Percentiles rank a stretch among this genome's conserved stretches.
These are phyloP conservation scores for Erythrolamprus reginae DNA, from an alignment of 2,113 vertebrate species.

Conservation along the genomic window DNA sequence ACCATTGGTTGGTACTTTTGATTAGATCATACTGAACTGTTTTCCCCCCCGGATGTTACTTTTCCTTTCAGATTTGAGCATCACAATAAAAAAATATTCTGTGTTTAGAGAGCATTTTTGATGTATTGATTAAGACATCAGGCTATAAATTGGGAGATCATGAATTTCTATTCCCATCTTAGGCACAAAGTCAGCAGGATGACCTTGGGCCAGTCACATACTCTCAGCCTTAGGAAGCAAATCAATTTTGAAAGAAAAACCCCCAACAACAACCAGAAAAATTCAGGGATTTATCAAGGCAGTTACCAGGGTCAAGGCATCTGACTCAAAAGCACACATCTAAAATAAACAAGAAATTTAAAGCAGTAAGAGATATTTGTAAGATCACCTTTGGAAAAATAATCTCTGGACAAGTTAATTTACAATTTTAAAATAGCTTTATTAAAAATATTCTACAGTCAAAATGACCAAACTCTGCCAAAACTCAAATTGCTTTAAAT, in stretches of 20 bases:
- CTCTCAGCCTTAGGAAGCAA: not conserved
- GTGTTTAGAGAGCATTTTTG: not conserved
- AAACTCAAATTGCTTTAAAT: not conserved
- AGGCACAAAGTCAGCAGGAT: not conserved
- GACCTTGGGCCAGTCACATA: not conserved
- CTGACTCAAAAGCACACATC: not conserved
- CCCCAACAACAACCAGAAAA: not conserved
- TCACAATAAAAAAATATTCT: not conserved
- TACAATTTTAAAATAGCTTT: not conserved
- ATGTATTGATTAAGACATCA: not conserved
- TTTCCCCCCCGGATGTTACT: not conserved
- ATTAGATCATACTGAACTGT: not conserved
- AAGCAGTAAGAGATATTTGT: not conserved
- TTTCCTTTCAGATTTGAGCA: not conserved
- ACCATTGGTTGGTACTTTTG: not conserved
- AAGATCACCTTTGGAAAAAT: not conserved
- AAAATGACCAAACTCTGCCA: not conserved
- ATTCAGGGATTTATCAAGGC: not conserved
- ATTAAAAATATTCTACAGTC: not conserved
- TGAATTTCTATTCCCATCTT: not conserved
- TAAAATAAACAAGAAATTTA: not conserved
- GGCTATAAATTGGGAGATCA: not conserved
- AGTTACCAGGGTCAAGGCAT: not conserved
- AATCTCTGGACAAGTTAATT: not conserved
- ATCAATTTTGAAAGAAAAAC: not conserved